phyloP scores from a whole-genome alignment of 2,888 invertebrate genomes.

The Melanchra persicariae region DNA sequence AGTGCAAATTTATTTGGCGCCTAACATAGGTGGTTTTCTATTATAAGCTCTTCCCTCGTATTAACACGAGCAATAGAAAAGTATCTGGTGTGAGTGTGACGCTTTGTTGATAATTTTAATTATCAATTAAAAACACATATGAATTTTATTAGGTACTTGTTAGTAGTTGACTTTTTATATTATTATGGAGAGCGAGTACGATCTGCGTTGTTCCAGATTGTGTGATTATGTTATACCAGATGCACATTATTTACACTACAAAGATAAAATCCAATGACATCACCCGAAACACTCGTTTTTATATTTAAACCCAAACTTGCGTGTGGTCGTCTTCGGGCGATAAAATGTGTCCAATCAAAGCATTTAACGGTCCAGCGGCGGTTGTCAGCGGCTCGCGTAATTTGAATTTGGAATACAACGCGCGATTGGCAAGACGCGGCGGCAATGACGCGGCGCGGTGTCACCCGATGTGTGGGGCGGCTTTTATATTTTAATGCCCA shows the following conservation, averaged over 20 bases:
- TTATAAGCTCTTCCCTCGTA: background rate
- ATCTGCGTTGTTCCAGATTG: background rate
- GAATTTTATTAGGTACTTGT: too few species aligned
- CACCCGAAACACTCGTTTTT: conserved; percentile 37
- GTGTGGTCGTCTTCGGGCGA: conserved; percentile 69
- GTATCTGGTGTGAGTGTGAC: background rate
- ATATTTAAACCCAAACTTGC: conserved; percentile 46
- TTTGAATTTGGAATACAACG: conserved; percentile 72
- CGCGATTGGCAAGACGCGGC: conserved; percentile 70
- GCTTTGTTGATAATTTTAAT: background rate
- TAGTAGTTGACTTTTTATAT: too few species aligned
- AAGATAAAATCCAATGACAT: conserved; percentile 6
- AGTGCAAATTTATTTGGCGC: too few species aligned
- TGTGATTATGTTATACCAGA: background rate
- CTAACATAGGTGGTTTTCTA: too few species aligned
- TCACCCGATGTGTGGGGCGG: conserved; percentile 68
- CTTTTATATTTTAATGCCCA: conserved; percentile 64
- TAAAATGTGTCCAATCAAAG: conserved; percentile 75
- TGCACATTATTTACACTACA: background rate
- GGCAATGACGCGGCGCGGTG: conserved; percentile 60
- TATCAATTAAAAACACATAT: background rate
- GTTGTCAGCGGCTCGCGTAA: conserved; percentile 68
- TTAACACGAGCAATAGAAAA: background rate
- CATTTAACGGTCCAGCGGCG: conserved; percentile 65
- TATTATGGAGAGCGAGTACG: too few species aligned